Percentiles rank a stretch among this genome's conserved stretches.
These are phyloP conservation scores for Pseudoatta argentina DNA, from an alignment of 1,140 invertebrate genomes.

Conservation along the genomic window DNA sequence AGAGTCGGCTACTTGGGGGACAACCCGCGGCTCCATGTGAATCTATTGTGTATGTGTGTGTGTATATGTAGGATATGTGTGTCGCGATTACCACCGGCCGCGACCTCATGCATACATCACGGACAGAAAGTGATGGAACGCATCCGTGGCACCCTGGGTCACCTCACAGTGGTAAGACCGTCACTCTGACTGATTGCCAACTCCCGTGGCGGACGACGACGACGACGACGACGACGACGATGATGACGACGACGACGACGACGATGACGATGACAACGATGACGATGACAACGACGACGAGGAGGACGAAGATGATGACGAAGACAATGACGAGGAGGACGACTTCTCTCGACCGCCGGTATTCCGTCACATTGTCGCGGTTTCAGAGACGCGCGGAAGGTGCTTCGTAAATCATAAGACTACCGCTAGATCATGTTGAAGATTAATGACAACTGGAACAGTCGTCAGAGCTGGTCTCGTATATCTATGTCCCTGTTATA, in stretches of 20 bases:
- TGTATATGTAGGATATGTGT: conserved; percentile 63
- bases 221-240: conserved; percentile 23
- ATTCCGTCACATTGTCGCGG: conserved; percentile 50
- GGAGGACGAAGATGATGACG: not conserved
- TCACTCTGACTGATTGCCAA: conserved; percentile 84
- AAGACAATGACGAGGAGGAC: not conserved
- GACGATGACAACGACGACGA: conserved; percentile 18
- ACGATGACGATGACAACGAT: not conserved
- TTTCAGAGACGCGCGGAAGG: conserved; percentile 55
- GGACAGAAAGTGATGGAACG: conserved; percentile 81
- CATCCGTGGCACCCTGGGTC: conserved; percentile 76
- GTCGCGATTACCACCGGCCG: conserved; percentile 81
- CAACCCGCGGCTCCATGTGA: conserved; percentile 21
- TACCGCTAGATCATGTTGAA: conserved; percentile 39
- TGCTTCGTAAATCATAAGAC: conserved; percentile 58
- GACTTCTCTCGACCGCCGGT: conserved; percentile 60
- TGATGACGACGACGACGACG: not conserved
- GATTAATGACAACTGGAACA: conserved; percentile 68
- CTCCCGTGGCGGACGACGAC: conserved; percentile 76
- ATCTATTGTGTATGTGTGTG: conserved; percentile 21
- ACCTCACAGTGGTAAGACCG: conserved; percentile 75
- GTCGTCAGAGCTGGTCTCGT: conserved; percentile 43
- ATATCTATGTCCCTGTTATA: conserved; percentile 29
- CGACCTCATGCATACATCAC: conserved; percentile 84
- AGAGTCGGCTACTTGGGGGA: conserved; percentile 62